Evolutionary conservation across 2,797 vertebrate genomes (phyloP).

Genomic region (Danio choprae): DNA sequence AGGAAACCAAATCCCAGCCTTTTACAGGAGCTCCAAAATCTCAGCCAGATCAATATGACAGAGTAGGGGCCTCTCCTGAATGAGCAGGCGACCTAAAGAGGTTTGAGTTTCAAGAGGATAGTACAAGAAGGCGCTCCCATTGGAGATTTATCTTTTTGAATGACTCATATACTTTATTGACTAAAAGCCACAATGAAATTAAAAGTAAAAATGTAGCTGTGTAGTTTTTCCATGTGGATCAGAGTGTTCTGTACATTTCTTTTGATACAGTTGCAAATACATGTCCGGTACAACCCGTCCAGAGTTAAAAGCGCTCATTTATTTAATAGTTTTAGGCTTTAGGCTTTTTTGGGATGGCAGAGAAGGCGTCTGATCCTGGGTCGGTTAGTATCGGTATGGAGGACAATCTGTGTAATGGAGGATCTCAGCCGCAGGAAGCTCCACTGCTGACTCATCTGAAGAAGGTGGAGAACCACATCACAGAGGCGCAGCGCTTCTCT

Average conservation of each 20-base stretch:
- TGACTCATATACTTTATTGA: neutral
- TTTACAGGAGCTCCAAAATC: conserved; percentile 42
- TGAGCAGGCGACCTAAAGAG: neutral
- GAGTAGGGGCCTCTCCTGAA: conserved; percentile 5
- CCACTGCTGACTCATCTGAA: conserved; percentile 69
- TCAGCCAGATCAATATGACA: conserved; percentile 42
- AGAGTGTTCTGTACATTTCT: neutral
- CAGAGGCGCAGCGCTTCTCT: conserved; percentile 81
- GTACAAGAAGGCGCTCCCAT: neutral
- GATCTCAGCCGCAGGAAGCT: conserved; percentile 63
- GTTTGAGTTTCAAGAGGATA: conserved; percentile 5
- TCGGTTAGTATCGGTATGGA: conserved; percentile 70
- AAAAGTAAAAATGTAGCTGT: neutral
- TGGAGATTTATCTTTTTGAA: conserved; percentile 14
- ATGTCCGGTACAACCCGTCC: too few relatives aligned
- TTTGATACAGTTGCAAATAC: neutral
- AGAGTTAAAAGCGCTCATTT: too few relatives aligned
- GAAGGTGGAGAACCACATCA: conserved; percentile 75
- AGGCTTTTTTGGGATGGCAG: conserved; percentile 67
- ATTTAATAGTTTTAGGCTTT: neutral
- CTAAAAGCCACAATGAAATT: neutral
- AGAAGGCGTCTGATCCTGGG: conserved; percentile 68
- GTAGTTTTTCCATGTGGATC: neutral
- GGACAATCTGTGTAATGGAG: conserved; percentile 66
- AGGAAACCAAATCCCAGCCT: conserved; percentile 48